phyloP scores from a whole-genome alignment of 2,888 invertebrate genomes.

The Cheilosia soror region DNA sequence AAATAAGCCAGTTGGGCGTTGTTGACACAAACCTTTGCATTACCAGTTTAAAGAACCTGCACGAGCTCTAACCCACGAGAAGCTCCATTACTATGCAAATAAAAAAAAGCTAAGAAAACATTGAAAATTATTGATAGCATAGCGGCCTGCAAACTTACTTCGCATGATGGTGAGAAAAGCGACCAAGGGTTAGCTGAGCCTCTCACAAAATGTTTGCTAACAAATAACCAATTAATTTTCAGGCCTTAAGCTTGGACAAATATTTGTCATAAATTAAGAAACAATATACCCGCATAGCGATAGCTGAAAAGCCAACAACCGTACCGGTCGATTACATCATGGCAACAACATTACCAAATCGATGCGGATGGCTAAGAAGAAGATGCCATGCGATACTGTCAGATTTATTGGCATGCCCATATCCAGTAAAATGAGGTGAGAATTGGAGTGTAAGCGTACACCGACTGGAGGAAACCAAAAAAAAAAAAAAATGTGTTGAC shows the following conservation, averaged over 20 bases:
- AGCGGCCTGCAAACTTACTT: slow-evolving; percentile 37
- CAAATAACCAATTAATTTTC: slow-evolving; percentile 63
- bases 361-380: slow-evolving; percentile 20
- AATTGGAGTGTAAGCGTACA: slow-evolving; percentile 42
- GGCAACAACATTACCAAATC: slow-evolving; percentile 34
- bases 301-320: slow-evolving; percentile 57
- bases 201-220: slow-evolving; percentile 36
- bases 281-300: slow-evolving; percentile 34
- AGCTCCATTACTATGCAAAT: slow-evolving; percentile 44
- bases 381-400: slow-evolving; percentile 7
- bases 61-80: background rate
- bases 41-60: slow-evolving; percentile 64
- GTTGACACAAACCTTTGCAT: slow-evolving; percentile 46
- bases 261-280: slow-evolving; percentile 72
- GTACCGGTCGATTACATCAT: slow-evolving; percentile 63
- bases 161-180: slow-evolving; percentile 63
- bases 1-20: slow-evolving; percentile 14
- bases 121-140: slow-evolving; percentile 3
- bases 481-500: too few species aligned
- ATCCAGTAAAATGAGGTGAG: slow-evolving; percentile 32
- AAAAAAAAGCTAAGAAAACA: slow-evolving; percentile 25
- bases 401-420: background rate
- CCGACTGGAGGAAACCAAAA: too few species aligned
- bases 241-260: slow-evolving; percentile 62
- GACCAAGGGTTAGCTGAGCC: slow-evolving; percentile 40